Conservation (phyloP, 1,140 invertebrate species). For the Macrobrachium nipponense region DNA sequence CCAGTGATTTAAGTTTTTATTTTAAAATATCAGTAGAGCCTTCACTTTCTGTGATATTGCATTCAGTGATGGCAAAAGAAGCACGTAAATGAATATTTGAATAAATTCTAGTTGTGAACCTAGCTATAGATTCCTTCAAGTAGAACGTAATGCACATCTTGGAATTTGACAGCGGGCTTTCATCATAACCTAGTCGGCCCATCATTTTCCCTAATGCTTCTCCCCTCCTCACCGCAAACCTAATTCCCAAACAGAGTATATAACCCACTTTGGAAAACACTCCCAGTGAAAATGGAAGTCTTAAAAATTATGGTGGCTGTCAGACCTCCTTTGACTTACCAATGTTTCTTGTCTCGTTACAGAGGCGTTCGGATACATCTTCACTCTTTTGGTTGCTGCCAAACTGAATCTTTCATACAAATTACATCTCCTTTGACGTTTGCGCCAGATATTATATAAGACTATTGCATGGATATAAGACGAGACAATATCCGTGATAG, state of each 20-base stretch:
- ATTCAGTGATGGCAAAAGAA: too few relatives aligned
- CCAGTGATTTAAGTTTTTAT: too few relatives aligned
- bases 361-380: neutral
- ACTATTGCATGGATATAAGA: neutral
- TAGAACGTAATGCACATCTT: too few relatives aligned
- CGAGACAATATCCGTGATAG: neutral
- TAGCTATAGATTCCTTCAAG: too few relatives aligned
- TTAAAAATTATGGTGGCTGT: slow-evolving; percentile 55
- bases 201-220: neutral
- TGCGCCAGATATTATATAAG: neutral
- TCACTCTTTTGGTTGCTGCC: too few relatives aligned
- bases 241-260: slow-evolving; percentile 36
- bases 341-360: slow-evolving; percentile 47
- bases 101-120: too few relatives aligned
- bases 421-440: too few relatives aligned
- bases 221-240: slow-evolving; percentile 11
- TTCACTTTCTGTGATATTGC: too few relatives aligned
- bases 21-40: too few relatives aligned
- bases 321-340: slow-evolving; percentile 51
- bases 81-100: too few relatives aligned
- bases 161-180: neutral
- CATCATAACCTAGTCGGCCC: neutral
- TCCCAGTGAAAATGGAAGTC: slow-evolving; percentile 51
- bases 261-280: slow-evolving; percentile 43
- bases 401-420: too few relatives aligned